Evolutionary conservation across 2,113 vertebrate species (phyloP), one percentile per base, ranked within the genome.

Genomic region (Tetraodon nigroviridis): DNA sequence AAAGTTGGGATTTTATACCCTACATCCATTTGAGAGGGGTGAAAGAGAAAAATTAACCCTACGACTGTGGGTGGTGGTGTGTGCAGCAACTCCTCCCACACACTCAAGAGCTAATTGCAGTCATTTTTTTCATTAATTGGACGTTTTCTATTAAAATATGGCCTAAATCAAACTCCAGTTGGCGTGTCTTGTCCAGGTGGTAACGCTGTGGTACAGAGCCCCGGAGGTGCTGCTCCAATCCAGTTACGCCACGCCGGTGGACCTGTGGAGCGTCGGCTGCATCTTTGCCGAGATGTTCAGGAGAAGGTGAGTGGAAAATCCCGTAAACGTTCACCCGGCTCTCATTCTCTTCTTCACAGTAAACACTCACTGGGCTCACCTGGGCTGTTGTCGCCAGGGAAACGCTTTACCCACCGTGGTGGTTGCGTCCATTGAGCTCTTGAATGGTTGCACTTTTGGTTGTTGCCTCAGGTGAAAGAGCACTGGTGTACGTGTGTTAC

Each of bases 251-350:
- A 98, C 95, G 14, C 95, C 96, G 0, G 96, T 99, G 67, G 96
- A 98, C 78, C 93, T 98, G 71, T 99, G 96, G 96, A 99, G 96
- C 6, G 96, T 98, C 27, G 96, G 96, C 75, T 99, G 96, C 87
- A 98, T 99, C 90, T 98, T 99, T 67, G 96, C 96, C 55, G 96
- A 99, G 89, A 94, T 99, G 95, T 99, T 98, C 86, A 93, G 94
- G 74, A 92, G 96, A 88, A 95, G 95, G 96, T 98, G 92, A 93
- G 93, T 54, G n/a, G 6, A 13, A 46, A 32, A 20, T 22, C 7
- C 18, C n/a, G n/a, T 48, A n/a, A 19, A n/a, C 6, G 44, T 16
- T 6, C 16, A 46, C 44, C 14, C 5, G 44, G 12, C 11, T 8
- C 2, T 37, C 32, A 37, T 37, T 37, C 32, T 7, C 8, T 7